Percentiles rank a stretch among this genome's conserved stretches.
Conservation (phyloP, 2,797 vertebrate genomes). For the Trachops cirrhosus region DNA sequence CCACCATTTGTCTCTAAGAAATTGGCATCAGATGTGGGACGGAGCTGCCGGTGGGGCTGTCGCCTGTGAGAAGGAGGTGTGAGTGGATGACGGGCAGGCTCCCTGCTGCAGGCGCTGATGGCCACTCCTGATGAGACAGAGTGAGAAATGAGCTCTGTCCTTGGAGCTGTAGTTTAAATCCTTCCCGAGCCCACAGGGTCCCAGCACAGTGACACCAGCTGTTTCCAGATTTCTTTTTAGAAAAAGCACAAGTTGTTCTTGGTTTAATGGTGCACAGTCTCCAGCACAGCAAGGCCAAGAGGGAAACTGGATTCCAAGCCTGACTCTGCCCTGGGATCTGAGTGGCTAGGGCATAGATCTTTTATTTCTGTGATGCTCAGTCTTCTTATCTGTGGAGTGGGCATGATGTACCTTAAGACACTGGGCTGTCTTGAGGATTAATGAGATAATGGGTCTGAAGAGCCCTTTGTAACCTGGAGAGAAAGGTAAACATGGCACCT, state of each 20-base stretch:
- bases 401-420: background rate
- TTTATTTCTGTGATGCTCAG: background rate
- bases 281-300: background rate
- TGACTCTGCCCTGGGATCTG: background rate
- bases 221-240: slow-evolving; percentile 45
- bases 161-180: slow-evolving; percentile 24
- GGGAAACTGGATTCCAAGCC: background rate
- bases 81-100: slow-evolving; percentile 7
- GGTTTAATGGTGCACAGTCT: background rate
- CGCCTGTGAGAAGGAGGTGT: slow-evolving; percentile 46
- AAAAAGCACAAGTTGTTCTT: background rate
- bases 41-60: background rate
- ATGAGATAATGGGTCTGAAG: background rate
- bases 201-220: background rate
- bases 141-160: slow-evolving; percentile 52
- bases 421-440: background rate
- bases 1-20: slow-evolving; percentile 44
- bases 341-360: background rate
- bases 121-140: slow-evolving; percentile 52
- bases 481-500: background rate
- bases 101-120: background rate
- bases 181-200: background rate
- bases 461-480: background rate
- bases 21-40: background rate
- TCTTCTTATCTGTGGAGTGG: background rate